Conservation (phyloP, 37 sponge, comb jelly and placozoan genomes). For the Halichondria panicea region DNA sequence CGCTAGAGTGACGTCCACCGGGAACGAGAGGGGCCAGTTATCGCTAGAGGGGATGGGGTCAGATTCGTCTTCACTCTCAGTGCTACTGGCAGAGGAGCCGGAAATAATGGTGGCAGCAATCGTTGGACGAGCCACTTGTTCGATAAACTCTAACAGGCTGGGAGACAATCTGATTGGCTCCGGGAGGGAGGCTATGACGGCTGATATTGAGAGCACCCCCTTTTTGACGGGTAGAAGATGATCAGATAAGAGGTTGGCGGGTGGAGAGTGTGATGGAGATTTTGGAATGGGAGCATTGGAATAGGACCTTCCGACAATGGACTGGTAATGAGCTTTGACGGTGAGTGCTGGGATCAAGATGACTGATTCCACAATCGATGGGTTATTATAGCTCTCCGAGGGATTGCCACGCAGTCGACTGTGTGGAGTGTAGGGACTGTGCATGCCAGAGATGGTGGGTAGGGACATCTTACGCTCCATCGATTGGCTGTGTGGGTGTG, state of each 20-base stretch:
- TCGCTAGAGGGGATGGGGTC: conserved; percentile 2
- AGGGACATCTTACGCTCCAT: background rate
- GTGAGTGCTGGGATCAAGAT: conserved; percentile 65
- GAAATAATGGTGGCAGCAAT: conserved; percentile 39
- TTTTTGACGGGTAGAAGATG: conserved; percentile 27
- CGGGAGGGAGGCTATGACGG: conserved; percentile 62
- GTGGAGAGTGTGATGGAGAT: background rate
- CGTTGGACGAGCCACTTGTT: conserved; percentile 79
- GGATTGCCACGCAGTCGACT: too few relatives aligned
- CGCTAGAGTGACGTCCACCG: conserved; percentile 76
- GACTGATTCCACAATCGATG: conserved; percentile 15
- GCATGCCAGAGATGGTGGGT: background rate
- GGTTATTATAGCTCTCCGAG: too few relatives aligned
- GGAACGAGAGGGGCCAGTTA: conserved; percentile 68
- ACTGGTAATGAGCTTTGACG: conserved; percentile 68
- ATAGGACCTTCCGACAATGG: conserved; percentile 42
- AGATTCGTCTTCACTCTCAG: conserved; percentile 2
- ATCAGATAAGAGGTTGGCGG: too few relatives aligned
- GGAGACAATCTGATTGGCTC: conserved; percentile 66
- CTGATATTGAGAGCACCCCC: conserved; percentile 60
- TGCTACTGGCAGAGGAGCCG: conserved; percentile 6
- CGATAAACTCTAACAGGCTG: conserved; percentile 82
- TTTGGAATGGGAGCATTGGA: background rate
- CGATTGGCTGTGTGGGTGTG: background rate
- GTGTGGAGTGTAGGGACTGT: too few relatives aligned